A percentile compares a stretch with the other conserved stretches of the same genome.
phyloP scores from a whole-genome alignment of 2,888 invertebrate genomes.

The Dasysyrphus tricinctus region DNA sequence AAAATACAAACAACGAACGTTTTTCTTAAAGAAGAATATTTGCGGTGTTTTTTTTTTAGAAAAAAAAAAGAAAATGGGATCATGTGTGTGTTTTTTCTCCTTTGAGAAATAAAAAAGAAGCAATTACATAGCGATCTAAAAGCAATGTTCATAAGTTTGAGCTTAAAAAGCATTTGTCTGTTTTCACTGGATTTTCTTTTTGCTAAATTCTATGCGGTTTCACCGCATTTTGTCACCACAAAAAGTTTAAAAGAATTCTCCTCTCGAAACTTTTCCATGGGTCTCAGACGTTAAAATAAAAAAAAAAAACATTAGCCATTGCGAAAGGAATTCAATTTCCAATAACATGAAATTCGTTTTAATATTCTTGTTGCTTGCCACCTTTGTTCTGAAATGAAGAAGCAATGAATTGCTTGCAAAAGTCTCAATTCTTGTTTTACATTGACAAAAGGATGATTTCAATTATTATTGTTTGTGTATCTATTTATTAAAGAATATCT shows the following conservation, averaged over 20 bases:
- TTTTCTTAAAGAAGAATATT: neutral
- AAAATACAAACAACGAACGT: neutral
- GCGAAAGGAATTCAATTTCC: slow-evolving; percentile 53
- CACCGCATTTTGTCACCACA: slow-evolving; percentile 46
- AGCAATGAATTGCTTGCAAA: neutral
- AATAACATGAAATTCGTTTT: slow-evolving; percentile 71
- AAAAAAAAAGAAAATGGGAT: neutral
- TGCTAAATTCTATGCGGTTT: slow-evolving; percentile 45
- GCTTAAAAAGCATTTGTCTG: slow-evolving; percentile 72
- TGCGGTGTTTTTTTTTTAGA: neutral
- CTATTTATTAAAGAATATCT: neutral
- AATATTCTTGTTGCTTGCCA: slow-evolving; percentile 39
- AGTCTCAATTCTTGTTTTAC: neutral
- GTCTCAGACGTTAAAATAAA: slow-evolving; percentile 53
- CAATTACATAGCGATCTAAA: slow-evolving; percentile 55
- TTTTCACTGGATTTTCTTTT: slow-evolving; percentile 61
- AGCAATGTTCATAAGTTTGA: slow-evolving; percentile 64
- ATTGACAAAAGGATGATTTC: neutral
- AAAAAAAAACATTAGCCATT: slow-evolving; percentile 50
- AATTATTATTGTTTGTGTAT: too few species aligned
- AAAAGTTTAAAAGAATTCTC: slow-evolving; percentile 55
- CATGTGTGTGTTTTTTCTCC: neutral
- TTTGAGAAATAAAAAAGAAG: slow-evolving; percentile 15
- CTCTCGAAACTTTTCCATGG: slow-evolving; percentile 36
- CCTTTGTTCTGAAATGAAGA: neutral